A percentile compares a stretch with the other conserved stretches of the same genome.
These are phyloP conservation scores for Anhinga anhinga DNA, from an alignment of 2,113 vertebrate genomes.

Conservation along the genomic window DNA sequence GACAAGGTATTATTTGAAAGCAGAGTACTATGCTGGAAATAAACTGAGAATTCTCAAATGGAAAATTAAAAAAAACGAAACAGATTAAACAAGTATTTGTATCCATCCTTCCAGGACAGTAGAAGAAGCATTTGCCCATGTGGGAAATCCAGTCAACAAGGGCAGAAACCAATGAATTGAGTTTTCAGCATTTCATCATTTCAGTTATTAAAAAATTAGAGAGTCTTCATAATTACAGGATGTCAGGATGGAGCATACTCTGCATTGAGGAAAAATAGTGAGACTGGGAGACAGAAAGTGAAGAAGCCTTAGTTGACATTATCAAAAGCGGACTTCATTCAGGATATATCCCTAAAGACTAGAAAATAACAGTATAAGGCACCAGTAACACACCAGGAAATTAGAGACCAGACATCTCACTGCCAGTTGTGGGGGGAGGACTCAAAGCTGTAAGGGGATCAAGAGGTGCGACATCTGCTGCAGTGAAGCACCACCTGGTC, in stretches of 20 bases:
- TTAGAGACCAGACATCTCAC: background rate
- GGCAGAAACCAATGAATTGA: background rate
- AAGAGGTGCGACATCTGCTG: background rate
- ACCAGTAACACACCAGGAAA: background rate
- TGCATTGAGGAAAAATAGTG: background rate
- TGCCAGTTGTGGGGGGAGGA: background rate
- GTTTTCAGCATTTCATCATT: background rate
- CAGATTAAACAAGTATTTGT: background rate
- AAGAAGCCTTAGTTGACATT: background rate
- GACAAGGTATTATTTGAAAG: background rate
- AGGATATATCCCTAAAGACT: background rate
- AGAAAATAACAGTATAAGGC: background rate
- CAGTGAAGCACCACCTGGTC: background rate
- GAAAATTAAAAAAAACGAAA: background rate
- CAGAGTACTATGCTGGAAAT: background rate
- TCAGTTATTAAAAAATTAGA: background rate
- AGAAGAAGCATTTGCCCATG: background rate
- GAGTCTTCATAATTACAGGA: background rate
- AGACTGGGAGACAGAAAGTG: background rate
- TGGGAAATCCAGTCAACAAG: background rate
- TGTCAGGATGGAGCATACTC: background rate
- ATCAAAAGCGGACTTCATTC: background rate
- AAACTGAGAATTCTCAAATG: background rate
- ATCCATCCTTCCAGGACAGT: background rate
- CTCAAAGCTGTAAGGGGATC: background rate